phyloP scores from a whole-genome alignment of 1,140 invertebrate species.

The Cydia pomonella region DNA sequence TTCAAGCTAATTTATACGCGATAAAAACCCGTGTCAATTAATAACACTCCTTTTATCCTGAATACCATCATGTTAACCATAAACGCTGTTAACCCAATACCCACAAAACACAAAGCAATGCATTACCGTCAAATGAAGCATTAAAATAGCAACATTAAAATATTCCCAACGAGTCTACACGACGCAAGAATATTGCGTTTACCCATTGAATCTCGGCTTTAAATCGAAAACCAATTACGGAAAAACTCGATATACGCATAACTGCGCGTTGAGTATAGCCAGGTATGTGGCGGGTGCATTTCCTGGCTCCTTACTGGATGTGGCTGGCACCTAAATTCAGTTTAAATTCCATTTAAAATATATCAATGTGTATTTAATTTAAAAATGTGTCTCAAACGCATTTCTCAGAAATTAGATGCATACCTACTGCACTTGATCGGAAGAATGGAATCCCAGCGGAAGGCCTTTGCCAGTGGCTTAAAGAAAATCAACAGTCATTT shows the following conservation, averaged over 20 bases:
- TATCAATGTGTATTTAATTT: too few species aligned
- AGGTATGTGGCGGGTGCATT: conserved; percentile 36
- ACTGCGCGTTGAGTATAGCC: conserved; percentile 52
- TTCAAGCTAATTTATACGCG: too few species aligned
- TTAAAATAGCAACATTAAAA: conserved; percentile 9
- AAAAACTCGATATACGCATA: conserved; percentile 61
- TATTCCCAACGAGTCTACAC: not conserved
- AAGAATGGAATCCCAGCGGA: too few species aligned
- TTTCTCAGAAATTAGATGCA: too few species aligned
- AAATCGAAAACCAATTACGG: conserved; percentile 76
- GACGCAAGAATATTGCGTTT: conserved; percentile 14
- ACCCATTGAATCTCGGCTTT: conserved; percentile 42
- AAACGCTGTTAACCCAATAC: not conserved
- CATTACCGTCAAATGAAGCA: not conserved
- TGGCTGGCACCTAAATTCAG: not conserved
- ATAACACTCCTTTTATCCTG: too few species aligned
- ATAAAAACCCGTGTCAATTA: too few species aligned
- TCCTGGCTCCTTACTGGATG: not conserved
- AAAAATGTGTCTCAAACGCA: too few species aligned
- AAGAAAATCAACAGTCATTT: too few species aligned
- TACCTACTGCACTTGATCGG: too few species aligned
- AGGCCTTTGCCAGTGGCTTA: too few species aligned
- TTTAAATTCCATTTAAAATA: not conserved
- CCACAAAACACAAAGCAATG: not conserved
- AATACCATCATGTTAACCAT: too few species aligned